Base-by-base conservation (phyloP, 2,797 vertebrate genomes). In the Aldrovandia affinis region DNA sequence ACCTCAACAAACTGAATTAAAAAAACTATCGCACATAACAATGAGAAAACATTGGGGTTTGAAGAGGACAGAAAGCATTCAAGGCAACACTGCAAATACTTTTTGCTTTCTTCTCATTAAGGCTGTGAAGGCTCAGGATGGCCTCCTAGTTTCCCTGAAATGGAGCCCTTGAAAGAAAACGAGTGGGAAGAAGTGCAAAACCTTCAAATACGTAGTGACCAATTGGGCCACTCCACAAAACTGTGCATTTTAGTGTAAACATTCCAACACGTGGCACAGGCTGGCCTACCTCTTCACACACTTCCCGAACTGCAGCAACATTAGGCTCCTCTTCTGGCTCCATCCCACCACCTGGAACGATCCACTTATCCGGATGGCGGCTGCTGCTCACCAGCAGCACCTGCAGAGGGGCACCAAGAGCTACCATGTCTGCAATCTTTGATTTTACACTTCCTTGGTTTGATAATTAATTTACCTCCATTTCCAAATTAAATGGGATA, bases 281-380 rank as follows among this genome's bases (percentile, higher is more conserved):
- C n/a, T 52, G 86, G 91, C 96, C 39, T 89, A 99, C 98, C 98
- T 99, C 98, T 87, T 99, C 98, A 88, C 97, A 99, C 87, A 99
- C 98, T 95, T 99, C 98, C 28, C 98, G 96, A 86, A 94, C 96
- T 2, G 98, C 98, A 0, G 98, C 98, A 88, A 97, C 94, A 47
- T 92, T 95, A 2, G 98, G 97, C 92, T 99, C 98, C 92, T 99
- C 98, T 84, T 99, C 97, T 0, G 98, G 98, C 93, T 99, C 98
- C 97, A 99, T 98, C 87, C 98, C 98, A 28, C 98, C 98, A 81
- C 98, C 98, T 9, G 98, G 98, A 87, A 99, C 98, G 63, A 99
- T 99, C 98, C 98, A 99, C 92, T 97, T 97, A 85, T 99, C 98
- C 0, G 98, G 98, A 92, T 99, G 96, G 87, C 98, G 96, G 93